A percentile compares a stretch with the other conserved stretches of the same genome.
Evolutionary conservation across 2,797 vertebrate genomes (phyloP).

Genomic region (Limosa lapponica): DNA sequence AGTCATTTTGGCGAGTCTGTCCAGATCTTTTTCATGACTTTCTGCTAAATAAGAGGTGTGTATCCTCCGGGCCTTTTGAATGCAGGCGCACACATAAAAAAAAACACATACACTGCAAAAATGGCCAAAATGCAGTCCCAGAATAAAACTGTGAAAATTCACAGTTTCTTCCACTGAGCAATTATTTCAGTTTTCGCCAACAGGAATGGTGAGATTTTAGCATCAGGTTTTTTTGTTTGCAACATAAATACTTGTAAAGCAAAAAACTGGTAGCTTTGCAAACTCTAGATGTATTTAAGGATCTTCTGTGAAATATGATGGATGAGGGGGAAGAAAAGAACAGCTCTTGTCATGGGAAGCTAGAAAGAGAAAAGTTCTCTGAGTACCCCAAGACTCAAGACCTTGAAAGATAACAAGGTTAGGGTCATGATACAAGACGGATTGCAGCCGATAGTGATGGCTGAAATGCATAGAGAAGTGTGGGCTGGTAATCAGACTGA

Average conservation of each 20-base stretch:
- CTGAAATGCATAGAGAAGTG: slow-evolving; percentile 3
- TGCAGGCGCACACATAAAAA: not conserved
- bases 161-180: slow-evolving; percentile 70
- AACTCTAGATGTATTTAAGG: slow-evolving; percentile 57
- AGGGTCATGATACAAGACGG: not conserved
- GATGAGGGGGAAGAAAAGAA: slow-evolving; percentile 68
- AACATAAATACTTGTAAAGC: slow-evolving; percentile 62
- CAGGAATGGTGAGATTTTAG: slow-evolving; percentile 71
- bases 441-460: not conserved
- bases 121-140: slow-evolving; percentile 68
- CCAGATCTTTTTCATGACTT: not conserved
- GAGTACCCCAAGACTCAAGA: slow-evolving; percentile 12
- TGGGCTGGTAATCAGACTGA: slow-evolving; percentile 33
- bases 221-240: slow-evolving; percentile 72
- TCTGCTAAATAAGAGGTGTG: slow-evolving; percentile 24
- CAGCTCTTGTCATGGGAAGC: slow-evolving; percentile 31
- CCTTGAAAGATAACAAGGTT: slow-evolving; percentile 6
- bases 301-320: slow-evolving; percentile 64
- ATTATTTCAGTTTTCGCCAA: slow-evolving; percentile 69
- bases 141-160: slow-evolving; percentile 74
- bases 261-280: slow-evolving; percentile 62
- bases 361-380: slow-evolving; percentile 41
- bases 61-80: slow-evolving; percentile 39
- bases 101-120: slow-evolving; percentile 51
- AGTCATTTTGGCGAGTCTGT: not conserved